These are phyloP conservation scores for Lasius fuliginosus DNA, from an alignment of 2,888 invertebrate genomes.

Conservation along the genomic window DNA sequence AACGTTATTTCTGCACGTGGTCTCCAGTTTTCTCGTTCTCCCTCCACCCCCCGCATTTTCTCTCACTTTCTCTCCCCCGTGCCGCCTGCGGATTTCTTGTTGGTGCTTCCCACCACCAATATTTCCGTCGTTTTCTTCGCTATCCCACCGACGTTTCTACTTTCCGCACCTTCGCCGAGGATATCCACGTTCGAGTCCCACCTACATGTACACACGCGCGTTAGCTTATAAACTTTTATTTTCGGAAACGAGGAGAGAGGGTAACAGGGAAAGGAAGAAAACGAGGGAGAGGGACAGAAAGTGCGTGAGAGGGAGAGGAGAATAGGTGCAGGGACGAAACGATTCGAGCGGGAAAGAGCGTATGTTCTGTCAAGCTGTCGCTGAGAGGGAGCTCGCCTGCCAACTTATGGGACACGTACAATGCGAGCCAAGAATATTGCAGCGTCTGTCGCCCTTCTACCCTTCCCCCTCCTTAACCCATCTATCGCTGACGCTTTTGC, in stretches of 20 bases:
- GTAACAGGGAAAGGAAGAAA: constrained; percentile 30
- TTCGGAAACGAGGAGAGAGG: constrained; percentile 69
- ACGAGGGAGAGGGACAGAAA: background rate
- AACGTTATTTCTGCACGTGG: constrained; percentile 81
- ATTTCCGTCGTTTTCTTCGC: constrained; percentile 46
- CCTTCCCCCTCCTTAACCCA: constrained; percentile 44
- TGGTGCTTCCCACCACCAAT: constrained; percentile 38
- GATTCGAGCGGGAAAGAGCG: constrained; percentile 78
- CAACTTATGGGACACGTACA: constrained; percentile 85
- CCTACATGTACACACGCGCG: constrained; percentile 73
- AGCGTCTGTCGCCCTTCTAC: constrained; percentile 74
- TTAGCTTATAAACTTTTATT: constrained; percentile 84
- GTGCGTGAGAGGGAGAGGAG: constrained; percentile 20
- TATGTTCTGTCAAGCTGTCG: constrained; percentile 86
- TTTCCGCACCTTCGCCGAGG: constrained; percentile 56
- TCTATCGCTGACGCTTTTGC: constrained; percentile 25
- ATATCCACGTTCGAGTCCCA: constrained; percentile 34
- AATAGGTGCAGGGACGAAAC: constrained; percentile 69
- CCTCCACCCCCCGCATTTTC: background rate
- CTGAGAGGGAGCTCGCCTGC: constrained; percentile 83
- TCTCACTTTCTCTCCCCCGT: background rate
- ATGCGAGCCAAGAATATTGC: constrained; percentile 84
- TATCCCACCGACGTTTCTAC: constrained; percentile 57
- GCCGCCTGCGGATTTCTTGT: constrained; percentile 32
- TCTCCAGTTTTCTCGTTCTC: constrained; percentile 76